Conservation (phyloP, 2,113 vertebrate species). For the Turnix velox region DNA sequence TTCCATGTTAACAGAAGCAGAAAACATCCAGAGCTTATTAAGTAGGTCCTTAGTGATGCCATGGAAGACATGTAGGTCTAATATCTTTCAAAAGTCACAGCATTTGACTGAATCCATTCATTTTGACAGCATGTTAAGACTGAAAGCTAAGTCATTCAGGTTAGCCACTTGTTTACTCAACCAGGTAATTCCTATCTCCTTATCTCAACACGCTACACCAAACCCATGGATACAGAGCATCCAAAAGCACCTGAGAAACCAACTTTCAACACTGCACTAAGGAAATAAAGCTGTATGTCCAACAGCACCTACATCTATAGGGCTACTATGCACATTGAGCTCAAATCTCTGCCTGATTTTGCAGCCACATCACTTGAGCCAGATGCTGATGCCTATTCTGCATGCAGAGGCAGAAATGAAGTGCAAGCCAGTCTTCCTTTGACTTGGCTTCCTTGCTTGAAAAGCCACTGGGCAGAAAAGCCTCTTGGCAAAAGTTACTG, state of each 20-base stretch:
- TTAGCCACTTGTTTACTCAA: background rate
- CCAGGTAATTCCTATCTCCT: background rate
- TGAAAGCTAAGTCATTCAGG: background rate
- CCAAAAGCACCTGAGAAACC: background rate
- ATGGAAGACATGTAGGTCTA: background rate
- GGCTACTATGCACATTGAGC: fast-evolving
- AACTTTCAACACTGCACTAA: background rate
- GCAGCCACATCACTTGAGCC: background rate
- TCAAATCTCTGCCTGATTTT: background rate
- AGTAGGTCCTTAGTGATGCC: background rate
- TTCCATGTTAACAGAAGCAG: background rate
- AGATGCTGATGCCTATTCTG: background rate
- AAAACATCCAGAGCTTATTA: background rate
- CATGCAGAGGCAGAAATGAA: background rate
- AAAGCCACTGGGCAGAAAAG: background rate
- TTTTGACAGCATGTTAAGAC: background rate
- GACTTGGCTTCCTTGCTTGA: background rate
- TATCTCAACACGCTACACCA: background rate
- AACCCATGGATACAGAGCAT: background rate
- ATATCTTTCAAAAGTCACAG: background rate
- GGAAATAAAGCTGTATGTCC: background rate
- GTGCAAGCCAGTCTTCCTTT: background rate
- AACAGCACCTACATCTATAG: background rate
- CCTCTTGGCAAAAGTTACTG: background rate
- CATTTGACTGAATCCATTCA: background rate